Conservation (phyloP, 2,797 vertebrate species). For the Paratrypauchen microcephalus region DNA sequence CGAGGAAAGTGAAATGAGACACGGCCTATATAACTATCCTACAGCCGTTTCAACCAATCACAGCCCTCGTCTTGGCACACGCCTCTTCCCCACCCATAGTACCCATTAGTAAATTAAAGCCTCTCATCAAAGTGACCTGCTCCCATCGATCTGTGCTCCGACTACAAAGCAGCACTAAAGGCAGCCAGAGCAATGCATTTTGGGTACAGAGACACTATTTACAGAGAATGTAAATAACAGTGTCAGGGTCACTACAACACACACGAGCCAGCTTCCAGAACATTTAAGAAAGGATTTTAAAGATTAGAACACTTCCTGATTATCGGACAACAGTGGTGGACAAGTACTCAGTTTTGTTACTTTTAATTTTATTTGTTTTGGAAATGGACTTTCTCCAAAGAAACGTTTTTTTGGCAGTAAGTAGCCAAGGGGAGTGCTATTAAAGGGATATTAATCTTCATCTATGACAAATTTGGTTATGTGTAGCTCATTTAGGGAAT, state of each 20-base stretch:
- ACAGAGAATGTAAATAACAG: conserved; percentile 28
- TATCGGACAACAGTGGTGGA: too few relatives aligned
- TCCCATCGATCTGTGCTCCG: conserved; percentile 48
- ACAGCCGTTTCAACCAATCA: conserved; percentile 15
- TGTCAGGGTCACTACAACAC: conserved; percentile 11
- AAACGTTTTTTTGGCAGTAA: background rate
- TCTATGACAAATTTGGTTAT: conserved; percentile 3
- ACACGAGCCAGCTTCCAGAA: background rate
- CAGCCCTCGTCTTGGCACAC: conserved; percentile 14
- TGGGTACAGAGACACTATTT: conserved; percentile 7
- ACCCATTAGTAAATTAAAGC: conserved; percentile 76
- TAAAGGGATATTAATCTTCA: background rate
- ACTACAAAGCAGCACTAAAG: conserved; percentile 45
- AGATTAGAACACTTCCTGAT: background rate
- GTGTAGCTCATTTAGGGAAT: background rate
- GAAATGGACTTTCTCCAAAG: background rate
- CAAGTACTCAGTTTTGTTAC: too few relatives aligned
- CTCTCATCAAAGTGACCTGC: conserved; percentile 54
- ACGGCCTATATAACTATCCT: background rate
- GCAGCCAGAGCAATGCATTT: conserved; percentile 2
- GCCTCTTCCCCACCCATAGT: conserved; percentile 22
- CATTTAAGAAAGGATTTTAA: background rate
- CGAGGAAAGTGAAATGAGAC: too few relatives aligned
- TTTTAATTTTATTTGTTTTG: background rate
- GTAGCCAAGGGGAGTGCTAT: background rate